These are phyloP conservation scores for Ecliptopera silaceata DNA, from an alignment of 2,888 invertebrate species.

Conservation along the genomic window DNA sequence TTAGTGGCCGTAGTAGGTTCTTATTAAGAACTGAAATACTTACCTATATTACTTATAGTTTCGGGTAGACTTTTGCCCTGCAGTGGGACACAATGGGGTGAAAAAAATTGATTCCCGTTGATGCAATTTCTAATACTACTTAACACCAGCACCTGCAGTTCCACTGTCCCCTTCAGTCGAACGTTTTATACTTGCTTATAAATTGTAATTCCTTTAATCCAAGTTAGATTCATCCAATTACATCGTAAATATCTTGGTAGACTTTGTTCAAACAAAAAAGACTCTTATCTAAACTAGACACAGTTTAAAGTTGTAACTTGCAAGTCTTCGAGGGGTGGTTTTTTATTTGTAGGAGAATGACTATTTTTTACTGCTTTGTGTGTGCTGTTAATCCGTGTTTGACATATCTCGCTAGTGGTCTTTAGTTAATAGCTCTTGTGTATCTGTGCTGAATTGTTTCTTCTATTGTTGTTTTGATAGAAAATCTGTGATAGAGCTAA, in stretches of 20 bases:
- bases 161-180: slow-evolving; percentile 53
- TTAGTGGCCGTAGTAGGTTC: no score
- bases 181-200: slow-evolving; percentile 76
- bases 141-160: slow-evolving; percentile 68
- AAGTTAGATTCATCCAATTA: slow-evolving; percentile 80
- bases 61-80: no score
- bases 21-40: no score
- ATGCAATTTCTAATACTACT: slow-evolving; percentile 50
- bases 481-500: slow-evolving; percentile 37
- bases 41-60: no score
- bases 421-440: slow-evolving; percentile 72
- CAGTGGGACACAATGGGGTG: no score
- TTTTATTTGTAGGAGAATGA: slow-evolving; percentile 63
- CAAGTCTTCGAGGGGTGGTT: slow-evolving; percentile 57
- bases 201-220: slow-evolving; percentile 81
- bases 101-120: not conserved
- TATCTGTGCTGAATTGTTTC: slow-evolving; percentile 56
- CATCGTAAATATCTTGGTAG: slow-evolving; percentile 60
- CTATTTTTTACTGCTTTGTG: slow-evolving; percentile 77
- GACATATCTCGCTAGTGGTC: slow-evolving; percentile 70
- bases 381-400: slow-evolving; percentile 76
- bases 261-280: slow-evolving; percentile 20
- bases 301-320: slow-evolving; percentile 34
- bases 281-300: slow-evolving; percentile 30
- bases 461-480: slow-evolving; percentile 50